Base-by-base conservation (phyloP, 2,113 vertebrate genomes). In the Octodon degus region DNA sequence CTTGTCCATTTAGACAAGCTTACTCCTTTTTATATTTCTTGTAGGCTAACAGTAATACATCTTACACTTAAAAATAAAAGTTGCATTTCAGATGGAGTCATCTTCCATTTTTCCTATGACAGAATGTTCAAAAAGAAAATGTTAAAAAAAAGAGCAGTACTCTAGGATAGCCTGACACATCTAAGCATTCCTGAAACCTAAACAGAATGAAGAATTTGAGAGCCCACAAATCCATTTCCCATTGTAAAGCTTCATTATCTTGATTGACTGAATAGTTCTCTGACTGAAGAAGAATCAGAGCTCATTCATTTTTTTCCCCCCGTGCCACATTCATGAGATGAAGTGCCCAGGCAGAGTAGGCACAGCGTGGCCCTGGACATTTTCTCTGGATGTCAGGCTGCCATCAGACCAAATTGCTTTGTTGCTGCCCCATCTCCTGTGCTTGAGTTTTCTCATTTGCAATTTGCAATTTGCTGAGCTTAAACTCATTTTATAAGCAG, bases 1-100 rank as follows among this genome's bases (percentile, higher is more conserved):
- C 22, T 32, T 32, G 20, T 37, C 85, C 10, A 27, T 91, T 96
- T 43, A 85, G 43, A 94, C 47, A 85, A 81, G 80, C 37, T 47
- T 86, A 88, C 86, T 70, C 6, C 12, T 86, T 94, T 94, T 93
- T 82, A 32, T 93, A 9, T 88, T 72, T 82, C 8, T 79, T 68
- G 74, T 76, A 93, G 88, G 68, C 30, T 50, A 85, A 96, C 60
- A 93, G 91, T 83, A 93, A 43, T 83, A 19, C 72, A 82, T 87
- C 47, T 95, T 84, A 90, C 65, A 90, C 84, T 86, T 94, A 4
- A 47, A 96, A 92, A 94, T 77, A 92, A 98, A 95, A 96, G 95
- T 86, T 98, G 58, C 79, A 93, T 97, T 97, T 96, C 43, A 68
- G 7, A 94, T 95, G 55, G 43, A 91, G 20, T 97, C 50, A 96